A percentile compares a stretch with the other conserved stretches of the same genome.
phyloP scores from a whole-genome alignment of 92 coral and sea anemone species.

The Parazoanthus atlanticus region DNA sequence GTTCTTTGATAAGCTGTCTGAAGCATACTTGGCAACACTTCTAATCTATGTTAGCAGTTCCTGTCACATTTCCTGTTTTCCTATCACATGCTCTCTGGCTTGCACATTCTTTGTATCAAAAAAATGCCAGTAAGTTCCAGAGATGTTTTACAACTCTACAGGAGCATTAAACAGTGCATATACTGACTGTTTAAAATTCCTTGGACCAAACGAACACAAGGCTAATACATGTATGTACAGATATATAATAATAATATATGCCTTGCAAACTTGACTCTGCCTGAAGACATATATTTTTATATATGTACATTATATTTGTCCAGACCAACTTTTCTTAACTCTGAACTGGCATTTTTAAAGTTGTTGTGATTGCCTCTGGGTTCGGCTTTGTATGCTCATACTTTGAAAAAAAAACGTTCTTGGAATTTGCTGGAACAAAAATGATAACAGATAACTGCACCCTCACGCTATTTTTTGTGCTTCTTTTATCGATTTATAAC shows the following conservation, averaged over 20 bases:
- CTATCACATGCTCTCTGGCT: background rate
- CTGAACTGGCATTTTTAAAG: background rate
- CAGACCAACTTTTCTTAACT: background rate
- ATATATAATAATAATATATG: background rate
- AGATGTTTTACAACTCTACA: background rate
- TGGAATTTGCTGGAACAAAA: conserved; percentile 41
- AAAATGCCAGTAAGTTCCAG: background rate
- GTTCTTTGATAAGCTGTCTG: too few relatives aligned
- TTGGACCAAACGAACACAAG: background rate
- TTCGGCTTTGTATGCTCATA: background rate
- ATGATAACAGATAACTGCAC: conserved; percentile 1
- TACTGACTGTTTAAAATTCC: background rate
- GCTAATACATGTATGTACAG: too few relatives aligned
- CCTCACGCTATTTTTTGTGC: background rate
- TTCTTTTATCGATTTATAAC: background rate
- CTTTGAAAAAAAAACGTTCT: conserved; percentile 4
- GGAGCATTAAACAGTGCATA: too few relatives aligned
- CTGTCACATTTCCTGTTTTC: background rate
- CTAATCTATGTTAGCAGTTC: background rate
- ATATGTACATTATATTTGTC: too few relatives aligned
- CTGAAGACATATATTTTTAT: too few relatives aligned
- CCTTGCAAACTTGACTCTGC: background rate
- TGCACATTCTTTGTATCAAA: background rate
- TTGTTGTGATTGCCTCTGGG: background rate
- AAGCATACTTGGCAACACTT: background rate